A percentile compares a stretch with the other conserved stretches of the same genome.
These are phyloP conservation scores for Selenia dentaria DNA, from an alignment of 2,888 invertebrate genomes.

Conservation along the genomic window DNA sequence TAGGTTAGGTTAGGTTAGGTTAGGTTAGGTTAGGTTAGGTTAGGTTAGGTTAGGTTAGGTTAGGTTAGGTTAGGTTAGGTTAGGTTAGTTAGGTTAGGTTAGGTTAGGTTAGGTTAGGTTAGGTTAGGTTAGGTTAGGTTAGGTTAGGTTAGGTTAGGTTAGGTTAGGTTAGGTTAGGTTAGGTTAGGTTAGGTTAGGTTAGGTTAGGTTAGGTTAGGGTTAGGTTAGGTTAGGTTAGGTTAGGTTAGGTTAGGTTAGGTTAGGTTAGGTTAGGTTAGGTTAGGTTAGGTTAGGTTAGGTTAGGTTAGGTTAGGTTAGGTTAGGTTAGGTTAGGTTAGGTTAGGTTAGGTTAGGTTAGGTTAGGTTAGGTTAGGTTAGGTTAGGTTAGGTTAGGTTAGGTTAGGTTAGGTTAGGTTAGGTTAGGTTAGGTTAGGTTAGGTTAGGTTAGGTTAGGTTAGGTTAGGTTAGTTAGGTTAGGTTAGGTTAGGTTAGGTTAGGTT, in stretches of 20 bases:
- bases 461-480: slow-evolving; percentile 8
- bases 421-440: slow-evolving; percentile 11
- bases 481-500: slow-evolving; percentile 8
- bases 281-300: slow-evolving; percentile 26
- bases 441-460: slow-evolving; percentile 8
- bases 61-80: slow-evolving; percentile 16
- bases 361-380: slow-evolving; percentile 12
- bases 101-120: slow-evolving; percentile 8
- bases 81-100: slow-evolving; percentile 8
- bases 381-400: slow-evolving; percentile 12
- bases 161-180: slow-evolving; percentile 10
- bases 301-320: slow-evolving; percentile 14
- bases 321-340: slow-evolving; percentile 14
- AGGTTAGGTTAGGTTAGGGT: no score
- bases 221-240: slow-evolving; percentile 18
- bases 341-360: slow-evolving; percentile 14
- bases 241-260: slow-evolving; percentile 17
- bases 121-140: slow-evolving; percentile 4
- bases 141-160: slow-evolving; percentile 9
- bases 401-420: slow-evolving; percentile 11
- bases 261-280: slow-evolving; percentile 20
- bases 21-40: slow-evolving; percentile 22
- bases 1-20: slow-evolving; percentile 15
- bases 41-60: slow-evolving; percentile 24
- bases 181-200: slow-evolving; percentile 16